Percentiles rank a stretch among this genome's conserved stretches.
Conservation (phyloP, 2,888 invertebrate genomes). For the Lamellibrachia columna region DNA sequence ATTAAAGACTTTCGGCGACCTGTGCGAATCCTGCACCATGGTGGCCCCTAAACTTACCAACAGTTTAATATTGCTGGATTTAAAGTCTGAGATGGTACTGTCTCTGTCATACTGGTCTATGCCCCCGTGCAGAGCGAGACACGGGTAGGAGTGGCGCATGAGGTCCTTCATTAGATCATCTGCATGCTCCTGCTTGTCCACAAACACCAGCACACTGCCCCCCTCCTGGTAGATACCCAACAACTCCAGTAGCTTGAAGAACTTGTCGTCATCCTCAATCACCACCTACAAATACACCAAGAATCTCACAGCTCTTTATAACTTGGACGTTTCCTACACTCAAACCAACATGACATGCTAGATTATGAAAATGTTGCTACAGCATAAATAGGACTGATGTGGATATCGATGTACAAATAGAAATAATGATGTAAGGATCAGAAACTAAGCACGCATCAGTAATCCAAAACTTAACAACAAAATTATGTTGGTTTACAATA, state of each 20-base stretch:
- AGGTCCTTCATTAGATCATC: slow-evolving; percentile 86
- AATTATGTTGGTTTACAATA: too few relatives aligned
- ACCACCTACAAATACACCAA: slow-evolving; percentile 67
- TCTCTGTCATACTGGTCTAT: slow-evolving; percentile 99
- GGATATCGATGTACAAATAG: too few relatives aligned
- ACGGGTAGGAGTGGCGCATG: slow-evolving; percentile 95
- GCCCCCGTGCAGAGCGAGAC: slow-evolving; percentile 97
- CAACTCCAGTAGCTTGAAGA: slow-evolving; percentile 95
- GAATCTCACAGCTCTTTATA: background rate
- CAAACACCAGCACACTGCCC: slow-evolving; percentile 95
- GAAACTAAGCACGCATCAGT: too few relatives aligned
- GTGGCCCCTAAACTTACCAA: slow-evolving; percentile 69
- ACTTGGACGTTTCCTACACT: too few relatives aligned
- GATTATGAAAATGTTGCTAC: too few relatives aligned
- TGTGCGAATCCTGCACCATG: too few relatives aligned
- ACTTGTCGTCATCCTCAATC: slow-evolving; percentile 95
- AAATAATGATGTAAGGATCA: too few relatives aligned
- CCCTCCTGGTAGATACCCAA: slow-evolving; percentile 91
- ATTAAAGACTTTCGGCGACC: too few relatives aligned
- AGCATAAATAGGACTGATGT: too few relatives aligned
- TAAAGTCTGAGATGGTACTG: slow-evolving; percentile 97
- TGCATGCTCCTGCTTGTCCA: slow-evolving; percentile 98
- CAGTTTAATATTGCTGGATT: slow-evolving; percentile 88
- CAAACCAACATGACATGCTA: too few relatives aligned
- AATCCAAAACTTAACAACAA: too few relatives aligned